These are phyloP conservation scores for Melieria omissa DNA, from an alignment of 2,888 invertebrate genomes.

Conservation along the genomic window DNA sequence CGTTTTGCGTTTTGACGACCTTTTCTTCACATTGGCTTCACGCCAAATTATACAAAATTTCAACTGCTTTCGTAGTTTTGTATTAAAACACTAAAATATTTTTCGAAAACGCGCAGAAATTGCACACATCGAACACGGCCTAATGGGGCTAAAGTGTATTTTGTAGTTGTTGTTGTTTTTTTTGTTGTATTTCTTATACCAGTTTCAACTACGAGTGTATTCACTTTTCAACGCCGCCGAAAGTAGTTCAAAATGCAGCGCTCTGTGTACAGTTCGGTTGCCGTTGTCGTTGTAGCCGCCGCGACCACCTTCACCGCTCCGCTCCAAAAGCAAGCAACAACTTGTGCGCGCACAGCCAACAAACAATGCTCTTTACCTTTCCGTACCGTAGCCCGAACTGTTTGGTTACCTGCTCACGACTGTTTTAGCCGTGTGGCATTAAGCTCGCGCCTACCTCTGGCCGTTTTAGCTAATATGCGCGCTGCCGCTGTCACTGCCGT, in stretches of 20 bases:
- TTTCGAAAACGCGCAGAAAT: not conserved
- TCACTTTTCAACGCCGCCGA: conserved; percentile 4
- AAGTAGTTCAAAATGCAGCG: conserved; percentile 9
- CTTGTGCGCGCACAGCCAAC: not conserved
- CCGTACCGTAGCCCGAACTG: conserved; percentile 58
- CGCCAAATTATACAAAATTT: not conserved
- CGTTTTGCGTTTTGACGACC: too few species aligned
- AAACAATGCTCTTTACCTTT: conserved; percentile 40
- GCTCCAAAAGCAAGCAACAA: conserved; percentile 8
- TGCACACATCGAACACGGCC: too few species aligned
- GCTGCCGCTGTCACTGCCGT: not conserved
- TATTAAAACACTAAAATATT: not conserved
- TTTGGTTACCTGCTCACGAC: conserved; percentile 60
- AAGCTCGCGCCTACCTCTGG: conserved; percentile 28
- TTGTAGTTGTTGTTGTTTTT: conserved; percentile 7
- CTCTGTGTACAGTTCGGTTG: not conserved
- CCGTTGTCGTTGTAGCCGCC: too few species aligned
- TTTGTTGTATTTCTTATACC: conserved; percentile 9
- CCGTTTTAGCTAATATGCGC: conserved; percentile 17
- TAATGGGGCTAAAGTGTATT: too few species aligned
- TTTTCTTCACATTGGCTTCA: too few species aligned
- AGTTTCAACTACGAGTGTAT: not conserved
- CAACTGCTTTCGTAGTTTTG: not conserved
- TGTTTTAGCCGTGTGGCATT: conserved; percentile 47
- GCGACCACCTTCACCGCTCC: too few species aligned